Base-by-base conservation (phyloP, 2,113 vertebrate species). In the Pholis gunnellus region DNA sequence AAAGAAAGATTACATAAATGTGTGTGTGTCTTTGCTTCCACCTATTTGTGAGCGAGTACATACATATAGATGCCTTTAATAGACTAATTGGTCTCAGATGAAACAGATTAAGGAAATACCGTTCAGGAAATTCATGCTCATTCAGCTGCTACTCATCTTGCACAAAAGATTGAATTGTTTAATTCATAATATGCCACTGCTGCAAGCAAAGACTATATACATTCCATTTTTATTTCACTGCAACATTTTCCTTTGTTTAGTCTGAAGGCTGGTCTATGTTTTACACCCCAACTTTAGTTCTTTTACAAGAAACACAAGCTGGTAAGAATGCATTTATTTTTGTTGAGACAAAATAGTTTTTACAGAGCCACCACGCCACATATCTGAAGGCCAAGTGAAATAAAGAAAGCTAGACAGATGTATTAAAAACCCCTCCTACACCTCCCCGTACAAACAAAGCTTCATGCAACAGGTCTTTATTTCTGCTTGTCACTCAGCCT, bases 301-400 rank as follows among this genome's bases (percentile, higher is more conserved):
- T 60, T 74, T 80, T 63, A 14, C 34, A 71, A 20, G 18, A 70
- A 36, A 54, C 42, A 86, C 64, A 27, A 31, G 25, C 65, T 20
- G 71, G 36, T 82, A 44, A 83, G 66, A 75, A 85, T 1, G 44
- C 2, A 48, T 78, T 64, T 89, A 50, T 74, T 81, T 83, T 84
- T 70, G 64, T 84, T 81, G 27, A 38, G 65, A 52, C 36, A 61
- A 29, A 22, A 73, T 31, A 70, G 22, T 52, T 81, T 85, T 87
- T 64, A 80, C 74, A 87, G 70, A 79, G 42, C 25, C 13, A 0
- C 25, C 13, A 0, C 65, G 63, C 78, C 75, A 73, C 59, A 68
- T 78, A 64, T 85, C 73, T 79, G 36, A 73, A 36, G 68, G 34
- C 85, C 84, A 84, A 72, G 52, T 60, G 78, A 87, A 90, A 89